Evolutionary conservation across 2,888 invertebrate genomes (phyloP).

Genomic region (Drosophila pseudotakahashii): DNA sequence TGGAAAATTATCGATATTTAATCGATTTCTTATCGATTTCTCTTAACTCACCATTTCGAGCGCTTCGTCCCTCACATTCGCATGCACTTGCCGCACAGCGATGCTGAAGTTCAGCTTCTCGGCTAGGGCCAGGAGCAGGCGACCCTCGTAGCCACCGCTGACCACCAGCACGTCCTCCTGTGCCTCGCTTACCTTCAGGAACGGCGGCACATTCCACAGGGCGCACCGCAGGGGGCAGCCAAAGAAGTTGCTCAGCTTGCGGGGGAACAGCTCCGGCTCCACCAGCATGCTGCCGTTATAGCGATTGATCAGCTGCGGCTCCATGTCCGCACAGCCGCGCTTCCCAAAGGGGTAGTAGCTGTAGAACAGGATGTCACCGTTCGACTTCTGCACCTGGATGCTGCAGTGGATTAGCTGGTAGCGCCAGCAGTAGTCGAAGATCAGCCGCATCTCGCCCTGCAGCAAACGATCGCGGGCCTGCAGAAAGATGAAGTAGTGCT

Average conservation of each 20-base stretch:
- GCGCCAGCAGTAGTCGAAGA: constrained; percentile 76
- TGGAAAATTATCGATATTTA: constrained; percentile 3
- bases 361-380: constrained; percentile 71
- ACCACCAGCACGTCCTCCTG: constrained; percentile 6
- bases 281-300: constrained; percentile 55
- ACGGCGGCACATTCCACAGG: constrained; percentile 61
- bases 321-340: constrained; percentile 49
- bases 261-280: constrained; percentile 56
- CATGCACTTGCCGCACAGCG: constrained; percentile 15
- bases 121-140: constrained; percentile 57
- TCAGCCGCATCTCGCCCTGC: constrained; percentile 63
- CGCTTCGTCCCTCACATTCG: constrained; percentile 10
- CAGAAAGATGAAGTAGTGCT: constrained; percentile 78
- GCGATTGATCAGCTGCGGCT: constrained; percentile 61
- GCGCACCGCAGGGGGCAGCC: constrained; percentile 63
- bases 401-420: constrained; percentile 77
- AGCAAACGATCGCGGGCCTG: constrained; percentile 60
- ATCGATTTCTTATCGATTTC: too few relatives aligned
- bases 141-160: constrained; percentile 65
- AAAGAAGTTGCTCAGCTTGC: constrained; percentile 68
- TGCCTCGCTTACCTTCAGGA: constrained; percentile 15
- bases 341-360: constrained; percentile 73
- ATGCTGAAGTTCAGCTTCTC: constrained; percentile 63
- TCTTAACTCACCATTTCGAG: constrained; percentile 38
- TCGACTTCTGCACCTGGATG: constrained; percentile 69